Evolutionary conservation across 2,113 vertebrate genomes (phyloP).

Genomic region (Perca schrenkii): DNA sequence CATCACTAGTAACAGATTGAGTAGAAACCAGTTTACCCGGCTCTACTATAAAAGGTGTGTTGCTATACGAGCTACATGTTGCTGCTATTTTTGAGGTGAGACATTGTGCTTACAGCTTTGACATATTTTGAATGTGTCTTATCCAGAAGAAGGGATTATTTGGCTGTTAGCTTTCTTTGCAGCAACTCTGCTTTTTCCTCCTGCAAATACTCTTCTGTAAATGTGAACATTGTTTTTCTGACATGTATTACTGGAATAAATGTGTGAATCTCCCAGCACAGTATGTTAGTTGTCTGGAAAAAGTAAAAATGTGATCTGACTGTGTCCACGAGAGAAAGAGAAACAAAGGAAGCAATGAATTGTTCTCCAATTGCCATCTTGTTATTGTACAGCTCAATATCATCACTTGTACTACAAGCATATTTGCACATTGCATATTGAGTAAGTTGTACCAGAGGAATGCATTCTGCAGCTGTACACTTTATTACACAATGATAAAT

Average conservation of each 20-base stretch:
- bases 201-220: constrained; percentile 20
- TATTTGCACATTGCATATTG: constrained; percentile 24
- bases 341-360: constrained; percentile 5
- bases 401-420: background rate
- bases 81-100: constrained; percentile 66
- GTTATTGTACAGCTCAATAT: constrained; percentile 21
- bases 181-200: constrained; percentile 1
- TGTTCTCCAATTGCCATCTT: constrained; percentile 15
- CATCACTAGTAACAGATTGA: constrained; percentile 52
- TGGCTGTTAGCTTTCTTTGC: constrained; percentile 21
- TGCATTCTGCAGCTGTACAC: constrained; percentile 20
- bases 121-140: constrained; percentile 30
- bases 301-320: constrained; percentile 17
- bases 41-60: constrained; percentile 40
- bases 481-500: constrained; percentile 28
- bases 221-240: constrained; percentile 17
- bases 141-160: background rate
- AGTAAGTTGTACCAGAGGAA: constrained; percentile 13
- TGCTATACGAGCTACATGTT: constrained; percentile 46
- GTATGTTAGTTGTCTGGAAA: constrained; percentile 16
- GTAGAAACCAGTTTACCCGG: constrained; percentile 37
- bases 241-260: constrained; percentile 23
- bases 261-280: background rate
- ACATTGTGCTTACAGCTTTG: constrained; percentile 18
- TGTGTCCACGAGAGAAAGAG: background rate